Base-by-base conservation (phyloP, 2,797 vertebrate genomes). In the Brachyrhaphis roseni region DNA sequence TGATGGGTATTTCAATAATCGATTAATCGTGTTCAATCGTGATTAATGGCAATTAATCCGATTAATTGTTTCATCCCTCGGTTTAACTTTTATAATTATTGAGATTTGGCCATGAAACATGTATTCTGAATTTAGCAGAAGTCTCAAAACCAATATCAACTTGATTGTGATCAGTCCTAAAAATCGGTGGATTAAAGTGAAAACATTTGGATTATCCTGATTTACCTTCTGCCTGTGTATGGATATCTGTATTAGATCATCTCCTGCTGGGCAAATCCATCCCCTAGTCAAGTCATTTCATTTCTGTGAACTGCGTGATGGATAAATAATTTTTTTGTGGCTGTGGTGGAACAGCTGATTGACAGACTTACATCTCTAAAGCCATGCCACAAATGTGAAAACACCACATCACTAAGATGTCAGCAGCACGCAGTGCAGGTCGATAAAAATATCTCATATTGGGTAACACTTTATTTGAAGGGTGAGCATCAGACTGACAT, bases 201-300 rank as follows among this genome's bases (percentile, higher is more conserved):
- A 75, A 77, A 76, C 18, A 70, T 74, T 31, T 45, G 39, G 64
- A 79, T 75, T 64, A 83, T 81, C 31, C 8, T 78, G 18, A 80
- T 79, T 74, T 62, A 81, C 75, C 45, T 18, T 76, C 71, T 71
- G 31, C 41, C 49, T 39, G 20, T 39, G 39, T 78, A 45, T 75
- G 39, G 51, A 66, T 75, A 72, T 80, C 26, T 76, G 39, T 53
- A 41, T 74, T 45, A 46, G 76, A 86, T 71, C 41, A 39, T 51
- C 12, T 53, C 10, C 62, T 53, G 8, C 31, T 47, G 31, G 57
- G 43, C 46, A 66, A 83, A 82, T 55, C 70, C 20, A 36, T 72
- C 28, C 34, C 18, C n/a, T n/a, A 43, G 34, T 78, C 70, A 10
- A 79, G 23, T 39, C 31, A 68, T 28, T 71, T 41, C 13, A 79